Evolutionary conservation across 2,113 vertebrate genomes (phyloP).

Genomic region (Prinia subflava): DNA sequence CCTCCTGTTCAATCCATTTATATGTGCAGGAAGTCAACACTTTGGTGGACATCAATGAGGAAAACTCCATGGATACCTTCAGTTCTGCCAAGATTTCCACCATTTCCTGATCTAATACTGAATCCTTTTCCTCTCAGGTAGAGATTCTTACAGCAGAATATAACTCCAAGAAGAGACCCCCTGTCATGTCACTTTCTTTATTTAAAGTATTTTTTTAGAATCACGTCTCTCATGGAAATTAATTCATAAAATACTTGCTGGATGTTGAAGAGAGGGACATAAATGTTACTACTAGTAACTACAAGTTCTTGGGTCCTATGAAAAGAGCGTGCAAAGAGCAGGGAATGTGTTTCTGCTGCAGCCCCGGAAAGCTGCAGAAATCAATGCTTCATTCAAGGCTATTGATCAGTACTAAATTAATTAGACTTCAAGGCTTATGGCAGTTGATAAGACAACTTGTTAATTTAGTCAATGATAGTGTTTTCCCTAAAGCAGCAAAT

Average conservation of each 20-base stretch:
- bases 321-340: not conserved
- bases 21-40: not conserved
- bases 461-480: constrained; percentile 85
- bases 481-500: constrained; percentile 85
- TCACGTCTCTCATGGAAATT: not conserved
- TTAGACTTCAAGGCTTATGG: constrained; percentile 84
- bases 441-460: constrained; percentile 86
- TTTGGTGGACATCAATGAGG: not conserved
- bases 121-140: not conserved
- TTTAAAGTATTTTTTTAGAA: not conserved
- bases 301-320: not conserved
- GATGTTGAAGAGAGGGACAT: not conserved
- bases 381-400: constrained; percentile 85
- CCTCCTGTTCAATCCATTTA: not conserved
- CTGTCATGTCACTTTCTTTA: not conserved
- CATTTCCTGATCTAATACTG: not conserved
- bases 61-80: not conserved
- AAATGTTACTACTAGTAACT: not conserved
- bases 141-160: not conserved
- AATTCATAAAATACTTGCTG: constrained; percentile 6
- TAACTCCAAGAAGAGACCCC: not conserved
- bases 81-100: not conserved
- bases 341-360: constrained; percentile 60
- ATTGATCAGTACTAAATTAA: constrained; percentile 88
- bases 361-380: constrained; percentile 72